These are phyloP conservation scores for Zaprionus lineosus DNA, from an alignment of 2,888 invertebrate species.

Conservation along the genomic window DNA sequence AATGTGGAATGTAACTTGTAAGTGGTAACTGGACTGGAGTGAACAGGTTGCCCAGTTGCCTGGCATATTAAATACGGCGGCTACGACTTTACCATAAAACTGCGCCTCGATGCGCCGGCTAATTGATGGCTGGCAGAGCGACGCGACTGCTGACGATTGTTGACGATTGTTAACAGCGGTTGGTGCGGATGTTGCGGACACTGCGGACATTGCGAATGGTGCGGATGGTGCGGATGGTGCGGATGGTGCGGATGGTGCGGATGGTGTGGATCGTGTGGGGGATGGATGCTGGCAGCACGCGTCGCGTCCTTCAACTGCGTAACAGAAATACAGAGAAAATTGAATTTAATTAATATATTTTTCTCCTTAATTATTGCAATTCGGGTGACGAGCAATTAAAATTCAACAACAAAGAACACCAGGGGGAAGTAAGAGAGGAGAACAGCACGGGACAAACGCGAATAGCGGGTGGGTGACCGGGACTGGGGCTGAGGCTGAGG, in stretches of 20 bases:
- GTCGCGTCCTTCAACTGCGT: conserved; percentile 1
- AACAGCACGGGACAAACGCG: too few relatives aligned
- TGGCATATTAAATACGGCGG: conserved; percentile 34
- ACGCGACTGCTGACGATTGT: not conserved
- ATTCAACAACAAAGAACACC: conserved; percentile 18
- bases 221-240: too few relatives aligned
- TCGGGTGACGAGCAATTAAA: conserved; percentile 71
- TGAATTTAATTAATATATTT: conserved; percentile 67
- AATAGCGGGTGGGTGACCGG: conserved; percentile 3
- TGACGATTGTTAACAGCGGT: too few relatives aligned
- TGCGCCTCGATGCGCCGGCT: conserved; percentile 52
- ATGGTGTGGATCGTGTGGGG: too few relatives aligned
- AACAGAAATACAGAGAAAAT: conserved; percentile 42
- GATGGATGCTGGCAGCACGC: not conserved
- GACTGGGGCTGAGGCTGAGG: conserved; percentile 7
- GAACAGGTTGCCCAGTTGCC: conserved; percentile 5
- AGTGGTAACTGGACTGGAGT: too few relatives aligned
- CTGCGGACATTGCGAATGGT: too few relatives aligned
- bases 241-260: too few relatives aligned
- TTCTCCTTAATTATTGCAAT: conserved; percentile 67
- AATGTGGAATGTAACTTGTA: too few relatives aligned
- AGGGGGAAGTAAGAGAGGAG: not conserved
- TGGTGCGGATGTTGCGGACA: too few relatives aligned
- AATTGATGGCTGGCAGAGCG: conserved; percentile 36
- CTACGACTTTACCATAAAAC: conserved; percentile 38